Base-by-base conservation (phyloP, 1,140 invertebrate genomes). In the Leptinotarsa undecemlineata region DNA sequence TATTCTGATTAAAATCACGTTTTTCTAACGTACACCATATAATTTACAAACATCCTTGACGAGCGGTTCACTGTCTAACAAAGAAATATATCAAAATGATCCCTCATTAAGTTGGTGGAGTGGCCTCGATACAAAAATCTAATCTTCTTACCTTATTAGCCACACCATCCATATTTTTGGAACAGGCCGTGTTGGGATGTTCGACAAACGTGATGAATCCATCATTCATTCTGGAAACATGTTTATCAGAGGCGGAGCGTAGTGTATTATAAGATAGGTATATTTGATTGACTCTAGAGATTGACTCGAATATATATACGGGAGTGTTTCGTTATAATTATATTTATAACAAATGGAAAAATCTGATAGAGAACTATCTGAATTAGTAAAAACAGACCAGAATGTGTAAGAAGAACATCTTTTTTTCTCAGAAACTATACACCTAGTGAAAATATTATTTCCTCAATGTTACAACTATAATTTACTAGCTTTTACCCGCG, bases 121-220 rank as follows among this genome's bases (percentile, higher is more conserved):
- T 57, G 51, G 51, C 51, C 51, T 57, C 51, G 51, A 15, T 14
- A 57, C n/a, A 19, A 57, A 57, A 57, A 57, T 57, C 51, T 57
- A 57, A 57, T 57, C 51, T 57, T 57, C 51, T 57, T 57, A 57
- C 51, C 51, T 57, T 57, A 57, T 57, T 57, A 57, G 51, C 51
- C 51, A 57, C 51, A 17, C 13, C 51, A 19, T 57, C 51, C 51
- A 17, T 57, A 57, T 57, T 57, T 57, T 57, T 57, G 51, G 17
- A 19, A 19, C 51, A 57, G 51, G 51, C 51, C 3, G 51, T 57
- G 51, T 57, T 19, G n/a, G 51, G 51, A 57, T 57, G 51, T 19
- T 57, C 51, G 17, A 57, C 51, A 57, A 57, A 57, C 51, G 51
- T 57, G 51, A 57, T 57, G 51, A 57, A 57, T 19, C 51, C 51